Evolutionary conservation across 2,888 invertebrate species (phyloP).

Genomic region (Tenthredo distinguenda): DNA sequence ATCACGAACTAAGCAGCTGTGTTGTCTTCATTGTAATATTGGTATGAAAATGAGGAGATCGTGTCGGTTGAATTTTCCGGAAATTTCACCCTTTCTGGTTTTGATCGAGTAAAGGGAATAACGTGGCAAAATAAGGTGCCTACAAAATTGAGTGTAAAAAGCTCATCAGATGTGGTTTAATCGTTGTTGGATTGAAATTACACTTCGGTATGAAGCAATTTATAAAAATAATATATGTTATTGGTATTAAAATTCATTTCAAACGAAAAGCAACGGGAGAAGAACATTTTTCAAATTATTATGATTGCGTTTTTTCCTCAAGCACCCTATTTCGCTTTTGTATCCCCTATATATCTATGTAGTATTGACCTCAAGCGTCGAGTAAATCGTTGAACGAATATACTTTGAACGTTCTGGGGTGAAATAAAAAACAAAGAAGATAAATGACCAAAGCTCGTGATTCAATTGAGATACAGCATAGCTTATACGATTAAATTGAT

Average conservation of each 20-base stretch:
- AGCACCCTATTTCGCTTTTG: not conserved
- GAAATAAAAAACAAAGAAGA: not conserved
- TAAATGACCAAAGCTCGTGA: not conserved
- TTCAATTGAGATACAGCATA: slow-evolving; percentile 17
- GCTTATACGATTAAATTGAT: slow-evolving; percentile 24
- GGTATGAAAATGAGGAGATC: not conserved
- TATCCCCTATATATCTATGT: not conserved
- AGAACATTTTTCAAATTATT: not conserved
- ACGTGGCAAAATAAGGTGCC: not conserved
- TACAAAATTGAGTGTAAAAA: not conserved
- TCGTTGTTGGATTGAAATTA: not conserved
- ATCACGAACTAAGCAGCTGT: not conserved
- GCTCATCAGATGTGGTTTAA: not conserved
- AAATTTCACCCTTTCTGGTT: not conserved
- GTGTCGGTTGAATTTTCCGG: not conserved
- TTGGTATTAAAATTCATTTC: not conserved
- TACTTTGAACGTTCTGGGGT: not conserved
- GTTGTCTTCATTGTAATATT: not conserved
- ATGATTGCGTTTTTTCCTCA: not conserved
- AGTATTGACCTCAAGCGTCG: not conserved
- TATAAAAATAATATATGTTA: not conserved
- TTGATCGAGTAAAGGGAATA: not conserved
- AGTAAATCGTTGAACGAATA: slow-evolving; percentile 18
- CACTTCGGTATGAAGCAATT: not conserved
- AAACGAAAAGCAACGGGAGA: not conserved